Base-by-base conservation (phyloP, 2,888 invertebrate genomes). In the Hedya salicella region DNA sequence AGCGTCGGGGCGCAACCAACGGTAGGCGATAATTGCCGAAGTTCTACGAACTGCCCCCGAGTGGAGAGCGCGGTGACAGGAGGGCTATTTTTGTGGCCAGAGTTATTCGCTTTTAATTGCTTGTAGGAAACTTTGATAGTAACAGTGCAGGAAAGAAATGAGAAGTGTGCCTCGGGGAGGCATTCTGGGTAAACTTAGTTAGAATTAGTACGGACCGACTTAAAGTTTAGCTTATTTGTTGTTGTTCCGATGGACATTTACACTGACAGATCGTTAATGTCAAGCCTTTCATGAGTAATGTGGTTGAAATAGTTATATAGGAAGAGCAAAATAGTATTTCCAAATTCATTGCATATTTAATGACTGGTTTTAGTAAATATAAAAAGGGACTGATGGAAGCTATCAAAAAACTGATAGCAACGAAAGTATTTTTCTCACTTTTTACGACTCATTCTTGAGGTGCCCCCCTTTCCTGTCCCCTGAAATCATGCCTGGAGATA, bases 91-190 rank as follows among this genome's bases (percentile, higher is more conserved):
- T 65, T 65, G 65, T 17, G 65, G 65, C 17, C 2, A 53, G 59
- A 65, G 65, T 65, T 65, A 65, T 60, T 53, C 39, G 53, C 44
- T 65, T 65, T 65, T 65, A 65, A 65, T 65, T 60, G 44, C 65
- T 59, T 46, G 39, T 8, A 13, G 17, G 32, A 16, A 60, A 65
- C 25, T 65, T 65, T 36, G 25, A 30, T 44, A 42, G 40, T 25
- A 14, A 13, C 36, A 6, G 53, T 21, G 53, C 17, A 42, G 44
- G 19, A n/a, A 57, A 46, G 57, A 57, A 57, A 57, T 57, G 57
- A 57, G 46, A 57, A 57, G 44, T 56, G 42, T 57, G 17, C 57
- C 32, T 8, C 17, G 19, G 57, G 44, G 56, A 56, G 44, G 32
- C 0, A 25, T 30, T 46, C 13, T 46, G 42, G 30, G 42, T 32